Percentiles rank a stretch among this genome's conserved stretches.
These are phyloP conservation scores for Torymus auratus DNA, from an alignment of 2,888 invertebrate species.

Conservation along the genomic window DNA sequence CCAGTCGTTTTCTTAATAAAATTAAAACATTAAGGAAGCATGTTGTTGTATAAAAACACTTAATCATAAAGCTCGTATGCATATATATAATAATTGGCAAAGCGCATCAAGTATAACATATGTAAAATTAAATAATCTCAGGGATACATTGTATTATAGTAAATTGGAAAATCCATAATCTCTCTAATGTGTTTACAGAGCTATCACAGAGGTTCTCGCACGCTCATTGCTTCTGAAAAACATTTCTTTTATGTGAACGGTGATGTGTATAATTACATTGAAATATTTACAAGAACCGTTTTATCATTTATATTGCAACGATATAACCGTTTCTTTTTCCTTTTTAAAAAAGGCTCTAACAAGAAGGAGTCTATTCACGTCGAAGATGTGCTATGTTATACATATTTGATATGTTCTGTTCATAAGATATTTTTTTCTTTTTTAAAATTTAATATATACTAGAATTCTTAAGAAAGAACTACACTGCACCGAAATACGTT, in stretches of 20 bases:
- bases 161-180: slow-evolving; percentile 26
- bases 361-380: slow-evolving; percentile 25
- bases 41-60: slow-evolving; percentile 17
- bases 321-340: too few relatives aligned
- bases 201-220: slow-evolving; percentile 52
- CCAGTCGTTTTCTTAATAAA: slow-evolving; percentile 31
- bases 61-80: not conserved
- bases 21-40: slow-evolving; percentile 17
- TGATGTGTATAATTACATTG: not conserved
- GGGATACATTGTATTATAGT: not conserved
- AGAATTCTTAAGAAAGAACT: too few relatives aligned
- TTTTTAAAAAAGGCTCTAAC: slow-evolving; percentile 19
- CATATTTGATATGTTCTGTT: slow-evolving; percentile 15
- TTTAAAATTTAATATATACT: not conserved
- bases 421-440: not conserved
- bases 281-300: slow-evolving; percentile 38
- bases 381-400: slow-evolving; percentile 6
- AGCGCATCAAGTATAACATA: not conserved
- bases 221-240: slow-evolving; percentile 18
- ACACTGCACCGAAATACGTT: too few relatives aligned
- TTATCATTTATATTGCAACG: not conserved
- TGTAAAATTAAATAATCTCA: slow-evolving; percentile 22
- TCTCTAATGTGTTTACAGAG: slow-evolving; percentile 33
- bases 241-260: slow-evolving; percentile 12
- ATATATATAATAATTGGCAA: slow-evolving; percentile 1